These are phyloP conservation scores for Ichneumoninae sp. DNA, from an alignment of 2,888 invertebrate genomes.

Conservation along the genomic window DNA sequence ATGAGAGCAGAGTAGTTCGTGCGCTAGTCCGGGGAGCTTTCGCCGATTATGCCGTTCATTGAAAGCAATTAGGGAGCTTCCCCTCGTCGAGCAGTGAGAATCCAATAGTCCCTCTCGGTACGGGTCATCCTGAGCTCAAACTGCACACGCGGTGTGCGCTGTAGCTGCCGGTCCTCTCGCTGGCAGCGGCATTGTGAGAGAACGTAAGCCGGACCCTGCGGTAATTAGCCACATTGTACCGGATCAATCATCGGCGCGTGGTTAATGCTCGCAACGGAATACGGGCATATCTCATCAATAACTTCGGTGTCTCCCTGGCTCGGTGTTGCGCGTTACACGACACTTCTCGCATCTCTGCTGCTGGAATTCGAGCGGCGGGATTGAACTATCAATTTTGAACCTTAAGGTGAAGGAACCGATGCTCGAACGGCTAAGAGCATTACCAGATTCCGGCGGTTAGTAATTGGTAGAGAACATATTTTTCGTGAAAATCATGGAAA, in stretches of 20 bases:
- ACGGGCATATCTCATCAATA: constrained; percentile 65
- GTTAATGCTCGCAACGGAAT: constrained; percentile 62
- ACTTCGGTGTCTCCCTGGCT: constrained; percentile 53
- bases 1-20: constrained; percentile 44
- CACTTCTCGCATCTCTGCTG: not conserved
- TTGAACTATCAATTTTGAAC: not conserved
- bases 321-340: constrained; percentile 11
- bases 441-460: too few relatives aligned
- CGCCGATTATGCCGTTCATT: constrained; percentile 69
- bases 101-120: constrained; percentile 65
- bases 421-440: too few relatives aligned
- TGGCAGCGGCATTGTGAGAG: constrained; percentile 53
- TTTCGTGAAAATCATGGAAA: too few relatives aligned
- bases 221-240: constrained; percentile 70
- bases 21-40: constrained; percentile 57
- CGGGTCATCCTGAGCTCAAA: constrained; percentile 60
- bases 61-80: constrained; percentile 70
- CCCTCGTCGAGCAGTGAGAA: constrained; percentile 63
- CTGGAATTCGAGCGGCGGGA: not conserved
- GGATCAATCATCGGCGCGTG: constrained; percentile 68
- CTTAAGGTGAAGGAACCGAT: not conserved
- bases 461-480: too few relatives aligned
- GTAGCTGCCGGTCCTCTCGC: constrained; percentile 36
- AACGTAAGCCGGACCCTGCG: constrained; percentile 64
- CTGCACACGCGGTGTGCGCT: constrained; percentile 56